phyloP scores from a whole-genome alignment of 2,797 vertebrate species.

The Hephaestus fuliginosus region DNA sequence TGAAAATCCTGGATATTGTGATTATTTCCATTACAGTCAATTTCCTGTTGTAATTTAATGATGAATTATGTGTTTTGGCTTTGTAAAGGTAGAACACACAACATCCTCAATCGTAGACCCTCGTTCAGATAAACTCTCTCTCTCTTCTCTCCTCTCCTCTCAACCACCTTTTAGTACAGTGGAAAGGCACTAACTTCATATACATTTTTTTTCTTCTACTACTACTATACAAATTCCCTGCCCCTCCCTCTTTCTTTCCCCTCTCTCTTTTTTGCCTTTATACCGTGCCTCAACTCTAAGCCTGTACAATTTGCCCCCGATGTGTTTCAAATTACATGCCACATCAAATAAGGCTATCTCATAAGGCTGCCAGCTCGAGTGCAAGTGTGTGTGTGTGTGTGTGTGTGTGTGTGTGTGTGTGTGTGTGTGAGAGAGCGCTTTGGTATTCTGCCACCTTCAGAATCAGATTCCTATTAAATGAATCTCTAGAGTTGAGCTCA shows the following conservation, averaged over 20 bases:
- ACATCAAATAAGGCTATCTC: constrained; percentile 75
- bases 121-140: neutral
- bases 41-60: neutral
- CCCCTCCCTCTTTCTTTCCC: constrained; percentile 6
- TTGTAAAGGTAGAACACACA: neutral
- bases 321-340: constrained; percentile 80
- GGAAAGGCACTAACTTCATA: constrained; percentile 6
- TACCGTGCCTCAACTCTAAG: constrained; percentile 37
- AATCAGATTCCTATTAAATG: constrained; percentile 69
- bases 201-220: neutral
- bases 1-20: no score
- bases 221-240: neutral
- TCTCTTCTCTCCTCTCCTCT: neutral
- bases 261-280: constrained; percentile 16
- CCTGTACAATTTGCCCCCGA: constrained; percentile 65
- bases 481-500: constrained; percentile 60
- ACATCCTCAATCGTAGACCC: neutral
- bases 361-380: constrained; percentile 23
- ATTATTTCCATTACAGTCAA: no score
- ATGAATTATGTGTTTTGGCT: neutral
- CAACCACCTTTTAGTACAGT: neutral
- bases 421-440: constrained; percentile 41
- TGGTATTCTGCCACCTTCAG: constrained; percentile 57
- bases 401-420: neutral
- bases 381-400: neutral